Evolutionary conservation across 2,888 invertebrate species (phyloP), one percentile per base, ranked within the genome.

Genomic region (Abrostola tripartita): DNA sequence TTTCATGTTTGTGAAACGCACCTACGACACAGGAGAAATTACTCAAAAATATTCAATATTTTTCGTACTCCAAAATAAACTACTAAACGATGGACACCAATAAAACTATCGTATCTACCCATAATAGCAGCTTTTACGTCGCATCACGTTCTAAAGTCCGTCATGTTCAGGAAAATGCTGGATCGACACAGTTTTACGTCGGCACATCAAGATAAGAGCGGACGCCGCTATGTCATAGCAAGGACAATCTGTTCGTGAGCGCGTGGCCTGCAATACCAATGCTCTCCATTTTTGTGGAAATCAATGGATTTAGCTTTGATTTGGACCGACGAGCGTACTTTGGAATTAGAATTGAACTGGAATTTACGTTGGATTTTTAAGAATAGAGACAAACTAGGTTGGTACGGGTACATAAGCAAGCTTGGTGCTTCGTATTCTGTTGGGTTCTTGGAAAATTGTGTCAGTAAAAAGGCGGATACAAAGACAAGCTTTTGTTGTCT

Each of bases 151-250:
- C 35, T 10, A 63, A 65, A 60, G 49, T 60, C 44, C n/a, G 49
- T 53, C 11, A 6, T 49, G 38, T 67, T 75, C 61, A 56, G 64
- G 65, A 59, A 69, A 69, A 68, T 37, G 35, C 51, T 8, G 37
- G 14, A 50, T 36, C 10, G 65, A 44, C 60, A 57, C 57, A 64
- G 49, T 56, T 24, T 44, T 11, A 51, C 58, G 50, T 60, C 42
- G 40, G 38, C 37, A 61, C 75, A 79, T 82, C 79, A 73, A 80
- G 84, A 85, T 84, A 76, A 68, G 49, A 64, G 59, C 71, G 76
- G 81, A 85, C 86, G 87, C 82, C 84, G 79, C 61, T 62, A 84
- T 78, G 80, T 77, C 80, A 69, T 65, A 58, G 57, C 73, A 79
- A 81, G 85, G 82, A 83, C 82, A 75, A 63, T 66, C 71, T 68